Percentiles rank a stretch among this genome's conserved stretches.
phyloP scores from a whole-genome alignment of 2,797 vertebrate genomes.

The Xiphophorus birchmanni region DNA sequence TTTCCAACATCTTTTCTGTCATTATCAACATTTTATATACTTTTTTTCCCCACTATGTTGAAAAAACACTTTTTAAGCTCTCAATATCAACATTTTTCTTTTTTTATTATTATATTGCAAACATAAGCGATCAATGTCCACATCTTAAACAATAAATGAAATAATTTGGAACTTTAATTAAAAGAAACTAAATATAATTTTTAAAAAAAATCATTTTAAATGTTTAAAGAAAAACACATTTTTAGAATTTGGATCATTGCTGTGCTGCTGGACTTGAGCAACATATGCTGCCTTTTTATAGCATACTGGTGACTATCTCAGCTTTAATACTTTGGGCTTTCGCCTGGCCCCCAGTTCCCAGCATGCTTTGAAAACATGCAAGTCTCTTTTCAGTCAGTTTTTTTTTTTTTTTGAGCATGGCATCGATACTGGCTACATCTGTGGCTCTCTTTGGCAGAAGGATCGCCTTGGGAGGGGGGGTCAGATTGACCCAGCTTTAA shows the following conservation, averaged over 20 bases:
- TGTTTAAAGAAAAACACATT: constrained; percentile 13
- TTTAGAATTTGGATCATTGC: constrained; percentile 46
- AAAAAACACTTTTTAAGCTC: not conserved
- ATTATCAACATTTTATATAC: too few relatives aligned
- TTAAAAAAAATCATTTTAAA: constrained; percentile 4
- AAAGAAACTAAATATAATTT: not conserved
- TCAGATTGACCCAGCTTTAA: constrained; percentile 84
- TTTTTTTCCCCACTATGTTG: not conserved
- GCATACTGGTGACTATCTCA: constrained; percentile 79
- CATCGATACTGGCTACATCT: constrained; percentile 82
- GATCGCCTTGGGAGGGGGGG: constrained; percentile 78
- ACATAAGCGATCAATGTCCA: not conserved
- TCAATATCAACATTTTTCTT: not conserved
- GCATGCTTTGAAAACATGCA: constrained; percentile 86
- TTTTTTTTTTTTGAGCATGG: constrained; percentile 73
- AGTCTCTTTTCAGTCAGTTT: constrained; percentile 83
- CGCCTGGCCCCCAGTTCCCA: constrained; percentile 83
- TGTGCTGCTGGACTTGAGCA: constrained; percentile 57
- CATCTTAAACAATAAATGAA: not conserved
- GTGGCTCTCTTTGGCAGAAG: constrained; percentile 82
- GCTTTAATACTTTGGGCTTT: constrained; percentile 83
- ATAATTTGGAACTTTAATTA: not conserved
- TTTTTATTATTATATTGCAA: too few relatives aligned
- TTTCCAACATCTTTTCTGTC: too few relatives aligned
- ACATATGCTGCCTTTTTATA: constrained; percentile 77